A percentile compares a stretch with the other conserved stretches of the same genome.
Evolutionary conservation across 2,797 vertebrate genomes (phyloP).

Genomic region (Esox masquinongy): DNA sequence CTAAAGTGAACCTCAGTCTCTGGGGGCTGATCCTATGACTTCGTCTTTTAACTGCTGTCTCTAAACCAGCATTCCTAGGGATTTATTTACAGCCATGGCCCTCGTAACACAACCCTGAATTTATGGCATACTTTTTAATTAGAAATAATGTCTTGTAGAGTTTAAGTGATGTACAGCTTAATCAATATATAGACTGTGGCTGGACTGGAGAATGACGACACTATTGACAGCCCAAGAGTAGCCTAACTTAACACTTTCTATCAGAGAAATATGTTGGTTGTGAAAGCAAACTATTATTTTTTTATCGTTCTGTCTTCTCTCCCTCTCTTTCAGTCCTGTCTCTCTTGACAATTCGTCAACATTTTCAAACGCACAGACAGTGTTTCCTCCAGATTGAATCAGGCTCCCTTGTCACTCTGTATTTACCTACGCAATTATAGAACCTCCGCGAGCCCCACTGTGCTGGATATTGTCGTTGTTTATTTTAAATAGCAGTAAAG

Average conservation of each 20-base stretch:
- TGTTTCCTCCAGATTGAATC: constrained; percentile 50
- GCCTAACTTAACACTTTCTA: constrained; percentile 73
- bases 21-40: constrained; percentile 53
- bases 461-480: constrained; percentile 44
- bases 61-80: constrained; percentile 63
- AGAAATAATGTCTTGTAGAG: constrained; percentile 88
- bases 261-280: constrained; percentile 58
- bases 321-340: constrained; percentile 6
- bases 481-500: constrained; percentile 53
- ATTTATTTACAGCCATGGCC: constrained; percentile 83
- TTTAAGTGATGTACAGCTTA: constrained; percentile 82
- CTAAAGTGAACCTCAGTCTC: constrained; percentile 38
- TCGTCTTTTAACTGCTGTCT: constrained; percentile 60
- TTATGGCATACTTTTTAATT: constrained; percentile 91
- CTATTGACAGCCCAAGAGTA: constrained; percentile 64
- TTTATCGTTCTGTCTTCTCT: constrained; percentile 10
- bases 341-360: constrained; percentile 46
- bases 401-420: constrained; percentile 49
- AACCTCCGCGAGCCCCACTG: constrained; percentile 44
- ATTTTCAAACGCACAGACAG: constrained; percentile 32
- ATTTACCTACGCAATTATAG: constrained; percentile 62
- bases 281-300: constrained; percentile 40
- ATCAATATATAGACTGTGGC: constrained; percentile 76
- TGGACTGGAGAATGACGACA: constrained; percentile 64
- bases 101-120: constrained; percentile 78